A percentile compares a stretch with the other conserved stretches of the same genome.
Conservation (phyloP, 2,113 vertebrate genomes). For the Circaetus cinerascens region DNA sequence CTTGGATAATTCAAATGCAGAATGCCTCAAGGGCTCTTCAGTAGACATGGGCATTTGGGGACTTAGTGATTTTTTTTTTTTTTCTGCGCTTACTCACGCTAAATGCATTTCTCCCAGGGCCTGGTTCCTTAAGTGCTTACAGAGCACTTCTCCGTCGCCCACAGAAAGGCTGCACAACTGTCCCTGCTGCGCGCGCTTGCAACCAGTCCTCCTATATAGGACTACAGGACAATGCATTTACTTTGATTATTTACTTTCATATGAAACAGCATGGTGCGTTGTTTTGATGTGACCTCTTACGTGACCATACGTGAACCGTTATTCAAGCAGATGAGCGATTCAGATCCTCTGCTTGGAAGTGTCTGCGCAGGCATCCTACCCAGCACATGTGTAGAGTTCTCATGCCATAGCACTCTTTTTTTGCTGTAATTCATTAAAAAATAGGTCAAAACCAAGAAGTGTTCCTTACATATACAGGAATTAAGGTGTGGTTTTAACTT, state of each 20-base stretch:
- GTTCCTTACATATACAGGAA: neutral
- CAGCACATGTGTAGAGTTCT: neutral
- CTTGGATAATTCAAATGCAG: neutral
- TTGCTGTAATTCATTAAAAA: neutral
- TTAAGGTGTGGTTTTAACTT: neutral
- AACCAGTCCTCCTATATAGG: neutral
- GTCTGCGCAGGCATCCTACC: neutral
- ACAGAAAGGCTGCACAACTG: neutral
- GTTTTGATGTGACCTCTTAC: neutral
- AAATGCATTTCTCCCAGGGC: neutral
- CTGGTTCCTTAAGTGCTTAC: neutral
- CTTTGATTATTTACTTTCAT: neutral
- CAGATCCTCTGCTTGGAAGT: neutral
- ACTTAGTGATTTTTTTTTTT: neutral
- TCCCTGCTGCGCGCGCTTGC: neutral
- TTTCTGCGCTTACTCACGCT: neutral
- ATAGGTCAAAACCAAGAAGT: neutral
- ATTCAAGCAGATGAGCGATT: neutral
- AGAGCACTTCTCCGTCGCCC: neutral
- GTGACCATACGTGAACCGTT: neutral
- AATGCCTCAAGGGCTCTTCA: neutral
- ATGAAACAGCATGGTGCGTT: neutral
- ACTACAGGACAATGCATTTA: neutral
- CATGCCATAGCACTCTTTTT: neutral
- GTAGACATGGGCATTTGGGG: neutral